Percentiles rank a stretch among this genome's conserved stretches.
phyloP scores from a whole-genome alignment of 2,888 invertebrate genomes.

The Clistopyga incitator region DNA sequence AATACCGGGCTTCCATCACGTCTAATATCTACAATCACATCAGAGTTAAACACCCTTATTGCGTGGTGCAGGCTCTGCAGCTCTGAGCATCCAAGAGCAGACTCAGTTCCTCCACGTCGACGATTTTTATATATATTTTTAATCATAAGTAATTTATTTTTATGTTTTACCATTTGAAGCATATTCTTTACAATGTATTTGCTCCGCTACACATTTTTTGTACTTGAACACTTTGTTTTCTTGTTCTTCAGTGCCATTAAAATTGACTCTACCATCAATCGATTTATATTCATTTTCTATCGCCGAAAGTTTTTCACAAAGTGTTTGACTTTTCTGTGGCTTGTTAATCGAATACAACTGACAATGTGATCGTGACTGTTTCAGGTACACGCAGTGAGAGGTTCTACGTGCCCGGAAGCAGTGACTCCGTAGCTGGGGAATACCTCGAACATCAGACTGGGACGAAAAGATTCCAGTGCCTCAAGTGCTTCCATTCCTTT shows the following conservation, averaged over 20 bases:
- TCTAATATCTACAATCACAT: constrained; percentile 42
- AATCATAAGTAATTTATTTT: neutral
- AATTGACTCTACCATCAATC: neutral
- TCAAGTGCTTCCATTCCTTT: constrained; percentile 72
- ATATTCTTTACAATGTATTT: constrained; percentile 2
- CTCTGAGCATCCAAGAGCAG: neutral
- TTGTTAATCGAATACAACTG: constrained; percentile 8
- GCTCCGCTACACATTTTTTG: neutral
- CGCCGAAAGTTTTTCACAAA: neutral
- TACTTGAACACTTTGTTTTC: neutral
- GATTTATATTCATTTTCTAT: neutral
- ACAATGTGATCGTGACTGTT: constrained; percentile 50
- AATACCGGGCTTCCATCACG: constrained; percentile 74
- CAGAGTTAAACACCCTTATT: constrained; percentile 8
- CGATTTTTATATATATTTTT: neutral
- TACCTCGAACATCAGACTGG: constrained; percentile 59
- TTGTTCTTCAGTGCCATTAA: neutral
- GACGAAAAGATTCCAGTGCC: constrained; percentile 70
- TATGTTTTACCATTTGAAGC: neutral
- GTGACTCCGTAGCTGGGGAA: constrained; percentile 57
- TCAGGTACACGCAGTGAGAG: constrained; percentile 15
- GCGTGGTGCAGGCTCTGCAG: constrained; percentile 7
- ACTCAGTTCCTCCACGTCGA: neutral
- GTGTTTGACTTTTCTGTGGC: neutral
- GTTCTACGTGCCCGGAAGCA: neutral